Base-by-base conservation (phyloP, 2,888 invertebrate species). In the Deilephila porcellus region DNA sequence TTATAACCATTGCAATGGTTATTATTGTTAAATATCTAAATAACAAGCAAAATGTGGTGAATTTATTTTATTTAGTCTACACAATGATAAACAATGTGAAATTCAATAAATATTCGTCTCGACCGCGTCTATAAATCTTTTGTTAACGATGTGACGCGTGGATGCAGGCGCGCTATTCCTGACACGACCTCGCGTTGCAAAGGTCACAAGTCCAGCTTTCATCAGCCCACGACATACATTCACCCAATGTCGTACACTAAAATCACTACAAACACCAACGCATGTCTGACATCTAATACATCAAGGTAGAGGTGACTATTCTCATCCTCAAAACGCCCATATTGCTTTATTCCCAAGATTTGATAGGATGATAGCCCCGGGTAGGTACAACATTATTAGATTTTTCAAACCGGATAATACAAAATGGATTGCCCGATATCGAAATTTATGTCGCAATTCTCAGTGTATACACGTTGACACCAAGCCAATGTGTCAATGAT, bases 141-240 rank as follows among this genome's bases (percentile, higher is more conserved):
- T 60, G 29, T 11, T 29, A 60, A 60, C 60, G 29, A 60, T 29
- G 17, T 32, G 60, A 29, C 29, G 59, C 34, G 73, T 75, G 81
- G 67, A 14, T 45, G 67, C 67, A 67, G 20, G 4, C 20, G 67
- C 45, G 45, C 25, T 87, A 88, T 86, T 88, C 82, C 82, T 71
- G 83, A 75, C 60, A 25, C 81, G 84, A 79, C 85, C 87, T 88
- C 83, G 81, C 75, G 53, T 67, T 81, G n/a, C 67, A 67, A 79
- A 87, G 85, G 85, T 85, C 84, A 80, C 62, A 74, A 75, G 72
- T 81, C 79, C 81, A 82, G 78, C 79, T 81, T 83, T 84, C 84
- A 82, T 85, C 85, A 84, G 45, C 64, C 25, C 52, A 67, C 67
- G 20, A 17, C 52, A 45, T 45, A 67, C 14, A 20, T 45, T 52